Evolutionary conservation across 2,797 vertebrate genomes (phyloP), one percentile per base, ranked within the genome.

Genomic region (Falco concolor): DNA sequence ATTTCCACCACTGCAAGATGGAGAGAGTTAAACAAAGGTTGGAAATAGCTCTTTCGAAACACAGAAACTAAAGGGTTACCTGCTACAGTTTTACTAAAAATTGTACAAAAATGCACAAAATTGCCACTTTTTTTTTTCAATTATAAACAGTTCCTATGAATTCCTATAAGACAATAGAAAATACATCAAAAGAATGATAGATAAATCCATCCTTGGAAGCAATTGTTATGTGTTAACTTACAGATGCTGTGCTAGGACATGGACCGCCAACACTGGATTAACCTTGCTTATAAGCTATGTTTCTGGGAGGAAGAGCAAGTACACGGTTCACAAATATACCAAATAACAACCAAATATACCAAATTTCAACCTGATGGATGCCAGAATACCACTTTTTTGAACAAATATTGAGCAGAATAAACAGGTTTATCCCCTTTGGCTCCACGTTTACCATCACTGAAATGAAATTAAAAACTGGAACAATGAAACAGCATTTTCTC

Each of bases 241-340:
- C 99, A 99, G 99, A 98, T 99, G 99, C 98, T 99, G 99, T 99
- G 99, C 99, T 99, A 99, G 97, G 99, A 99, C 99, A 98, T 99
- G 99, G 99, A 98, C 98, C 98, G 97, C 98, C 99, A 99, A 99
- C 99, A 99, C 99, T 99, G 98, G 99, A 99, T 99, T 99, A 99
- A 99, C 99, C 99, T 99, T 98, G 99, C 99, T 99, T 99, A 99
- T 98, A 98, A 99, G 99, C 99, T 99, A 99, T 99, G 99, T 98
- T 98, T 98, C 99, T 99, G 99, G 99, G 99, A 99, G 99, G 99
- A 99, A 98, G 99, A 99, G 99, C 99, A 99, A 99, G 99, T 99
- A 99, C 98, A 99, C 98, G 98, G 98, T 99, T 99, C 99, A 99
- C 98, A 99, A 98, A 98, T 98, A 98, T 98, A 98, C 98, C 97